Percentiles rank a stretch among this genome's conserved stretches.
Conservation (phyloP, 2,888 invertebrate species). For the Parapristionchus giblindavisi region DNA sequence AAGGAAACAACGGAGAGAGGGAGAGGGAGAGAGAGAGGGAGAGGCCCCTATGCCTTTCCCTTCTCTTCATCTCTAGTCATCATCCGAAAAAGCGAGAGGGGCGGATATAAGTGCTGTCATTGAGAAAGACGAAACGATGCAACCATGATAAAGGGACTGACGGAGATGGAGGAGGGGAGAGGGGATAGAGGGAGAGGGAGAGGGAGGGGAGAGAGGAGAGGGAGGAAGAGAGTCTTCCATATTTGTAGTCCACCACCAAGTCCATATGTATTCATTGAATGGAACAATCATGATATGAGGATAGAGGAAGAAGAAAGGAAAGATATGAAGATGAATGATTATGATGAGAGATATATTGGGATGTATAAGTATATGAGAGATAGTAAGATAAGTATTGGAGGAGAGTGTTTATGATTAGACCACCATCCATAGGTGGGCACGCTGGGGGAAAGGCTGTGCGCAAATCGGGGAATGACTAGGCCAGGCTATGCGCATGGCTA, state of each 20-base stretch:
- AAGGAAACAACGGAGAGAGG: neutral
- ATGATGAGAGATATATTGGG: conserved; percentile 4
- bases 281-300: conserved; percentile 4
- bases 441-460: too few species aligned
- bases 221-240: neutral
- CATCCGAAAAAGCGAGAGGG: too few species aligned
- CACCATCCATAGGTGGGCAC: too few species aligned
- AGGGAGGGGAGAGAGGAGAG: neutral
- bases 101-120: too few species aligned
- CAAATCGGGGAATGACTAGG: too few species aligned
- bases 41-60: neutral
- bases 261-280: too few species aligned
- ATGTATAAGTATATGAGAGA: too few species aligned
- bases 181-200: conserved; percentile 21
- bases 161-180: conserved; percentile 7
- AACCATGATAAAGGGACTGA: conserved; percentile 4
- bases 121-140: conserved; percentile 6
- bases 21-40: conserved; percentile 9
- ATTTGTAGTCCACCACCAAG: neutral
- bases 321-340: conserved; percentile 1
- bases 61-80: too few species aligned
- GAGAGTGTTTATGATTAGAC: too few species aligned
- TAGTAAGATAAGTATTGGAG: too few species aligned
- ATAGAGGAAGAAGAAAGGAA: conserved; percentile 7
- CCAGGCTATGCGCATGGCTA: too few species aligned